phyloP scores from a whole-genome alignment of 2,888 invertebrate genomes.

The Acleris laterana region DNA sequence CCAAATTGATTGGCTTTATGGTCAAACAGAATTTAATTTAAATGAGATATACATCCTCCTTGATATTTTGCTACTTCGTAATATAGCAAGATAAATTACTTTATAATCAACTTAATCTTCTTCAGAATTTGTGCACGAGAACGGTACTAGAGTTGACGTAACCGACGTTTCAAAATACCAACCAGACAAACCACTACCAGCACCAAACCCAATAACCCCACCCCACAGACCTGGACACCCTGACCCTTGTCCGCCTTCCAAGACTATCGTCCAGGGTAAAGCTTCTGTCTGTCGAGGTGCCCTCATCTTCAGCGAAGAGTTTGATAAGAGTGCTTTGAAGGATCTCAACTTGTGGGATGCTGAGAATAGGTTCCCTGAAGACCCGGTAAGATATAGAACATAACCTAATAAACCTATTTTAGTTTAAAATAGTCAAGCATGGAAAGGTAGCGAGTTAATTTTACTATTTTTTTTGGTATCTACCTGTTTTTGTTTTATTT shows the following conservation, averaged over 20 bases:
- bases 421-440: no score
- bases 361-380: slow-evolving; percentile 82
- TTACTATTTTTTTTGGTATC: no score
- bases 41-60: no score
- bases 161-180: slow-evolving; percentile 22
- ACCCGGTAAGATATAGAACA: slow-evolving; percentile 79
- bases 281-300: slow-evolving; percentile 75
- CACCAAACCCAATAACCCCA: slow-evolving; percentile 37
- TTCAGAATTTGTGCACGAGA: slow-evolving; percentile 66
- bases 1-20: no score
- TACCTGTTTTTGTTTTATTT: no score
- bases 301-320: slow-evolving; percentile 86
- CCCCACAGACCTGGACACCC: slow-evolving; percentile 37
- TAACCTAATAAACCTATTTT: no score
- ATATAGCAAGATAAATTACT: no score
- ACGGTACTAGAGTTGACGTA: slow-evolving; percentile 53
- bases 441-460: no score
- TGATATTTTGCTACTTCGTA: no score
- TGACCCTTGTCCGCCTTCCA: slow-evolving; percentile 53
- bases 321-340: slow-evolving; percentile 61
- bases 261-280: slow-evolving; percentile 56
- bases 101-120: background rate
- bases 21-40: no score
- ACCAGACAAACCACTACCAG: slow-evolving; percentile 19
- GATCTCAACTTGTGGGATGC: slow-evolving; percentile 75